Conservation (phyloP, 2,113 vertebrate genomes). For the Nothobranchius kuhntae region DNA sequence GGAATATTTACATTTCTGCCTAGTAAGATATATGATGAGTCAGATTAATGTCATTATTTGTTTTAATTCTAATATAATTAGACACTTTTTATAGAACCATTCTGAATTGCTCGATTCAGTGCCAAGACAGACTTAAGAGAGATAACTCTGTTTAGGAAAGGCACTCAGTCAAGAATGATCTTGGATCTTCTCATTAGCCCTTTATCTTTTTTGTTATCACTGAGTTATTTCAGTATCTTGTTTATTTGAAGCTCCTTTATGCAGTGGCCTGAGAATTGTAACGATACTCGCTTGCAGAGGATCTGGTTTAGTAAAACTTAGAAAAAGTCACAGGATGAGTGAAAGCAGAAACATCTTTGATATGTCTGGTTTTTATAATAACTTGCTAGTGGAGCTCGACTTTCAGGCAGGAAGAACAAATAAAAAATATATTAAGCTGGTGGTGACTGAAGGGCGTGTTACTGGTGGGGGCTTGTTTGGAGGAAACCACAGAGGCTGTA, state of each 20-base stretch:
- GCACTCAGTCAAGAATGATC: too few species aligned
- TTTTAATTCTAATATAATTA: too few species aligned
- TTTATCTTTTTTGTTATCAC: neutral
- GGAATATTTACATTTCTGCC: too few species aligned
- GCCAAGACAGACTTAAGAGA: slow-evolving; percentile 4
- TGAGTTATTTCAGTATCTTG: neutral
- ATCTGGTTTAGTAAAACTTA: neutral
- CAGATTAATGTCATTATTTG: too few species aligned
- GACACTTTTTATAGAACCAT: too few species aligned
- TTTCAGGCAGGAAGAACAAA: neutral
- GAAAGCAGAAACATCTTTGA: neutral
- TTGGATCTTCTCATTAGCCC: too few species aligned
- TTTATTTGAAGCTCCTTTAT: neutral
- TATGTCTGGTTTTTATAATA: neutral
- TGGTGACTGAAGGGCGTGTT: slow-evolving; percentile 5
- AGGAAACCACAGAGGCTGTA: neutral
- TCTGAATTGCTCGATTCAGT: neutral
- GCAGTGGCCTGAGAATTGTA: neutral
- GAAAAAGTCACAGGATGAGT: neutral
- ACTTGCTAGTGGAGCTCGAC: neutral
- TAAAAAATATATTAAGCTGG: neutral
- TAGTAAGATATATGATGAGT: too few species aligned
- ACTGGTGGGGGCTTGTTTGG: neutral
- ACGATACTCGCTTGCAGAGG: neutral
- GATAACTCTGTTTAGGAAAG: neutral